These are phyloP conservation scores for Turnix velox DNA, from an alignment of 2,113 vertebrate genomes.

Conservation along the genomic window DNA sequence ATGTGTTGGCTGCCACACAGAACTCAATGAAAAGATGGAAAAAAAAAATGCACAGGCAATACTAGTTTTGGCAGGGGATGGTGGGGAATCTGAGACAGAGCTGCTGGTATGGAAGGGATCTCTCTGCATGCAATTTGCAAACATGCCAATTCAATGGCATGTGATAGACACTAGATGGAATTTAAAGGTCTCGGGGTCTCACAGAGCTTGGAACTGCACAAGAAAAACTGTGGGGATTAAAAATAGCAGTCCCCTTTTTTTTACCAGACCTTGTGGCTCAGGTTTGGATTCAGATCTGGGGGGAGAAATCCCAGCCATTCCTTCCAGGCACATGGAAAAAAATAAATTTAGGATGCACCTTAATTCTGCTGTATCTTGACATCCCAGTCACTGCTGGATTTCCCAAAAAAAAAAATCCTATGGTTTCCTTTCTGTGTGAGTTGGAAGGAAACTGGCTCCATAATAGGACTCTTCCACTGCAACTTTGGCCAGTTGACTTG, in stretches of 20 bases:
- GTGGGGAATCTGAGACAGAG: constrained; percentile 76
- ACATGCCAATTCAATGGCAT: constrained; percentile 76
- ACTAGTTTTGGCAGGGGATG: constrained; percentile 72
- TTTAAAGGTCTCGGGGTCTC: constrained; percentile 70
- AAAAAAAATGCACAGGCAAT: constrained; percentile 76
- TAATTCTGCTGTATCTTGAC: not conserved
- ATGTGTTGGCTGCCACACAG: constrained; percentile 76
- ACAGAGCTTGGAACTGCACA: constrained; percentile 58
- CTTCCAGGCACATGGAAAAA: not conserved
- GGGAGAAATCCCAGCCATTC: constrained; percentile 14
- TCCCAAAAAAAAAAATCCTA: constrained; percentile 7
- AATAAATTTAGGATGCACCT: not conserved
- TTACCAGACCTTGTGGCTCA: constrained; percentile 29
- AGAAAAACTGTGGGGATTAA: constrained; percentile 39
- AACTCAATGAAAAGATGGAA: constrained; percentile 80
- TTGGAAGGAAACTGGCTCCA: not conserved
- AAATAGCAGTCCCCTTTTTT: constrained; percentile 48
- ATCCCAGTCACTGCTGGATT: not conserved
- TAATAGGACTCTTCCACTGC: not conserved
- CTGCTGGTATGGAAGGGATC: constrained; percentile 71
- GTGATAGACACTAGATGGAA: constrained; percentile 74
- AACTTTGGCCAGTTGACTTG: not conserved
- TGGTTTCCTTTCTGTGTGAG: constrained; percentile 7
- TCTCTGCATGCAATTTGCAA: constrained; percentile 77
- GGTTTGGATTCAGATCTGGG: not conserved